Evolutionary conservation across 2,113 vertebrate species (phyloP).

Genomic region (Xyliphius kryptos): DNA sequence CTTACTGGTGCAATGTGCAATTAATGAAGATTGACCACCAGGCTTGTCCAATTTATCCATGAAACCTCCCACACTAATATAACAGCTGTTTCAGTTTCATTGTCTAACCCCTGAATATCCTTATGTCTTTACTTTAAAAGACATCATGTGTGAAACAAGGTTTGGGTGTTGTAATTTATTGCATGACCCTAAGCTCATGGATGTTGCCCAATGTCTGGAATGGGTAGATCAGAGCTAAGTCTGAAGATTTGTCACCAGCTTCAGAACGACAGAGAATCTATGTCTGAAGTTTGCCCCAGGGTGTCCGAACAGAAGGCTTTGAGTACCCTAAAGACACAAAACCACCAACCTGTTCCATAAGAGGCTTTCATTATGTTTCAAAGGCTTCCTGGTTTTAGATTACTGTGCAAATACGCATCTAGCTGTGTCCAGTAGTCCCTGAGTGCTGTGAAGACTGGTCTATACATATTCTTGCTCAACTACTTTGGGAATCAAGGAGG

Average conservation of each 20-base stretch:
- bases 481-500: slow-evolving; percentile 38
- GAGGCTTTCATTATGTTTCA: slow-evolving; percentile 64
- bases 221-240: slow-evolving; percentile 5
- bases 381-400: slow-evolving; percentile 71
- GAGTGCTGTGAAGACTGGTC: slow-evolving; percentile 46
- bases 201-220: slow-evolving; percentile 3
- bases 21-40: no score
- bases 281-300: slow-evolving; percentile 48
- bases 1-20: no score
- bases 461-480: slow-evolving; percentile 21
- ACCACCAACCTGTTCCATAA: slow-evolving; percentile 57
- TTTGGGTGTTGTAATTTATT: slow-evolving; percentile 12
- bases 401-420: slow-evolving; percentile 63
- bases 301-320: slow-evolving; percentile 49
- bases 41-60: no score
- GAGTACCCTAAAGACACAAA: slow-evolving; percentile 56
- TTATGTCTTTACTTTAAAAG: no score
- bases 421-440: slow-evolving; percentile 55
- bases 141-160: no score
- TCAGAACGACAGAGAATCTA: slow-evolving; percentile 30
- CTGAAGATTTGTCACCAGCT: slow-evolving; percentile 27
- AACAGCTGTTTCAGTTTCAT: no score
- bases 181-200: slow-evolving; percentile 6
- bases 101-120: no score
- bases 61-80: no score